Evolutionary conservation across 2,797 vertebrate genomes (phyloP).

Genomic region (Halcyon leucocephala): DNA sequence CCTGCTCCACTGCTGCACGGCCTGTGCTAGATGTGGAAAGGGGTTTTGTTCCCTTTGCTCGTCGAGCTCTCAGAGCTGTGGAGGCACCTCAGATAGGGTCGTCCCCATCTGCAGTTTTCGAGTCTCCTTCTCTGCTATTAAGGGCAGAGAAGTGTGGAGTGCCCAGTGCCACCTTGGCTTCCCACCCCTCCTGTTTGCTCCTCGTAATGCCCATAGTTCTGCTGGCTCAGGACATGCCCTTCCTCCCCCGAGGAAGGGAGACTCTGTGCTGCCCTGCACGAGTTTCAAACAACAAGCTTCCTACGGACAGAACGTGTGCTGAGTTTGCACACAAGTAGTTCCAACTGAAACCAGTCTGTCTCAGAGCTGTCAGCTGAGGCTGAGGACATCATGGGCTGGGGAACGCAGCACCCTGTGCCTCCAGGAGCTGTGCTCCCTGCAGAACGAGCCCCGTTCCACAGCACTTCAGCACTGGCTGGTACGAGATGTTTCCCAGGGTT

Average conservation of each 20-base stretch:
- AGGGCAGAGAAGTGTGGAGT: background rate
- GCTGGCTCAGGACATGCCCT: background rate
- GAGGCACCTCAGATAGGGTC: background rate
- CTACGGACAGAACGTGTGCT: background rate
- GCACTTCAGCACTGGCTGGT: background rate
- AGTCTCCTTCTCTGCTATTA: background rate
- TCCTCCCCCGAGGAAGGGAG: background rate
- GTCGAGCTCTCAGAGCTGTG: background rate
- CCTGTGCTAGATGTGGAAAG: background rate
- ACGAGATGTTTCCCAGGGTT: background rate
- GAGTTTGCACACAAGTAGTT: background rate
- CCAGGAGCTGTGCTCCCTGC: background rate
- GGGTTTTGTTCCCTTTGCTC: background rate
- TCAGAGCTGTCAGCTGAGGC: background rate
- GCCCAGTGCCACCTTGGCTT: background rate
- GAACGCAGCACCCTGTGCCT: background rate
- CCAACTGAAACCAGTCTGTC: background rate
- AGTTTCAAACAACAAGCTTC: background rate
- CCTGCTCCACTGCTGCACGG: accelerated
- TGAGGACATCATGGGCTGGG: background rate
- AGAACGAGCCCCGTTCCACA: background rate
- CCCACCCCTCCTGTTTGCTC: background rate
- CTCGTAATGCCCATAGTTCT: background rate
- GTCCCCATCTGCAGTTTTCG: background rate
- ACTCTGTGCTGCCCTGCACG: no score